Percentiles rank a stretch among this genome's conserved stretches.
These are phyloP conservation scores for Enteromius afrohamiltoni DNA, from an alignment of 2,797 vertebrate genomes.

Conservation along the genomic window DNA sequence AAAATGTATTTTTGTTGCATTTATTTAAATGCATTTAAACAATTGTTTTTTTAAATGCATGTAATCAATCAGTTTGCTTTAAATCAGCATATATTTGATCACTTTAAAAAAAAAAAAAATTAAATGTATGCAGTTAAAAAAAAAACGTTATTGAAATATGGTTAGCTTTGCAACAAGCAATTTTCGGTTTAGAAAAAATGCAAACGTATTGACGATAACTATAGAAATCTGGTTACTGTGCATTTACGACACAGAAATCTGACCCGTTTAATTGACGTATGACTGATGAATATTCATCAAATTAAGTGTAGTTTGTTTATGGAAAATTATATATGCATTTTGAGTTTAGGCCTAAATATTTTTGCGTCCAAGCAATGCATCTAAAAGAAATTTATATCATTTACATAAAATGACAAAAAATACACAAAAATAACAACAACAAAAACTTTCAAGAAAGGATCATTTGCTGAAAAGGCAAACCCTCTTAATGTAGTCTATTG, in stretches of 20 bases:
- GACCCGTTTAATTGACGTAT: not conserved
- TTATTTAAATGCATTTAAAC: not conserved
- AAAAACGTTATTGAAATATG: not conserved
- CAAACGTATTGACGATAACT: not conserved
- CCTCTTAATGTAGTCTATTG: not conserved
- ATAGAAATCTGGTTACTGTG: not conserved
- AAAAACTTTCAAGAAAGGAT: not conserved
- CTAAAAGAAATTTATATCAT: not conserved
- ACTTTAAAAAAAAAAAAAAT: not conserved
- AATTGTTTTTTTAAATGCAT: not conserved
- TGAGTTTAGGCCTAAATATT: not conserved
- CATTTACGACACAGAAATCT: not conserved
- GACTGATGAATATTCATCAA: not conserved
- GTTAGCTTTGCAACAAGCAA: not conserved
- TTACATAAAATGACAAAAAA: not conserved
- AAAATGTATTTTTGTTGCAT: not conserved
- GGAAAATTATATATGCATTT: not conserved
- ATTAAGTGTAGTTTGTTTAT: not conserved
- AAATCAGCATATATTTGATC: not conserved
- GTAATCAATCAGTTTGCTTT: not conserved
- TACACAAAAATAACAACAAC: not conserved
- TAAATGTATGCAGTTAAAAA: not conserved
- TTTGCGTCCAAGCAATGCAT: not conserved
- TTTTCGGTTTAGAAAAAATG: not conserved
- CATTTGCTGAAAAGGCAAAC: not conserved